A percentile compares a stretch with the other conserved stretches of the same genome.
These are phyloP conservation scores for Rattus norvegicus DNA, from an alignment of 2,113 vertebrate genomes.

Conservation along the genomic window DNA sequence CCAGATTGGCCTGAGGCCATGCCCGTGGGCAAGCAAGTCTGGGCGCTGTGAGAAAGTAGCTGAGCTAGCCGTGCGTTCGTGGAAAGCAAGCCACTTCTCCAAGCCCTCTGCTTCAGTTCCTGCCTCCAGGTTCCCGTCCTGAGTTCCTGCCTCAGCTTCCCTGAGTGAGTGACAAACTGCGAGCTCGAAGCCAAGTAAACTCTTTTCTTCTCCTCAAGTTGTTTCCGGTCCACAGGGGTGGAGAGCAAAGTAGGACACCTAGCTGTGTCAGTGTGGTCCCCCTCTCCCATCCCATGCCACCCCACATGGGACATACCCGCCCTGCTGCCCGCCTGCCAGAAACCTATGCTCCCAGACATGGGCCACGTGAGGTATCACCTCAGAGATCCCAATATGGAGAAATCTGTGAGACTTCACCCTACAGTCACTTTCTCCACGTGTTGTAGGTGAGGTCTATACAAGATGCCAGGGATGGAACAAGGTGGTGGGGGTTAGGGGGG, in stretches of 20 bases:
- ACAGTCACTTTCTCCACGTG: background rate
- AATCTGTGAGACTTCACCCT: fast-evolving
- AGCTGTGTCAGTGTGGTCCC: background rate
- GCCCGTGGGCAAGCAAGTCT: background rate
- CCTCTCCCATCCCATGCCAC: background rate
- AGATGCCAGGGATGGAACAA: background rate
- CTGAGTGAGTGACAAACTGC: no score
- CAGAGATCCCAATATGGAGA: background rate
- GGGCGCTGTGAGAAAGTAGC: background rate
- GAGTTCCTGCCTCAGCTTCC: background rate
- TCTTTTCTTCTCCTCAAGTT: background rate
- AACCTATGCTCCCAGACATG: background rate
- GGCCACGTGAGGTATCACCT: fast-evolving
- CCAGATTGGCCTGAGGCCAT: background rate
- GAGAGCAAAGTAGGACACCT: background rate
- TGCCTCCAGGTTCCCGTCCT: background rate
- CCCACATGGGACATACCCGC: background rate
- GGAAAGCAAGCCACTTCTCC: background rate
- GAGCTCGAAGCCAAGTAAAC: background rate
- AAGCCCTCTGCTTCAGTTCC: background rate
- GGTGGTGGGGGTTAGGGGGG: background rate
- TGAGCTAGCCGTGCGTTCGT: no score
- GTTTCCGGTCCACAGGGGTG: background rate
- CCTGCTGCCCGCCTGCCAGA: fast-evolving
- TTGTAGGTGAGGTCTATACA: background rate